Conservation (phyloP, 2,888 invertebrate species). For the Nomada hirtipes region DNA sequence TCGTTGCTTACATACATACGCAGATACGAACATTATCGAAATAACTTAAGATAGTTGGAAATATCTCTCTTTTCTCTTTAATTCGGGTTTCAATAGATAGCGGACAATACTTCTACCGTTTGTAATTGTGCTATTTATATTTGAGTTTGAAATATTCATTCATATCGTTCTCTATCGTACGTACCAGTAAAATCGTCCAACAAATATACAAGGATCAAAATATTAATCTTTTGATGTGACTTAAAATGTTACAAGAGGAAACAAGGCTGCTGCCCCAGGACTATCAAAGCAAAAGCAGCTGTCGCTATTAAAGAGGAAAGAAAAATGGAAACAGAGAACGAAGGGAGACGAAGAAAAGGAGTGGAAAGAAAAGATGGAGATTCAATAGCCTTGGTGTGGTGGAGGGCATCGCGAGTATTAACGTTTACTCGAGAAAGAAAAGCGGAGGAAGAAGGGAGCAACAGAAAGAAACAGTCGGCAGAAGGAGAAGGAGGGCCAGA, state of each 20-base stretch:
- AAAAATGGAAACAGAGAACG: slow-evolving; percentile 28
- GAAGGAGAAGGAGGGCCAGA: slow-evolving; percentile 20
- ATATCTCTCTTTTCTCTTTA: too few species aligned
- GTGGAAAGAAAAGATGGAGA: slow-evolving; percentile 5
- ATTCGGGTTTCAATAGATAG: too few species aligned
- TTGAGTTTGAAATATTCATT: too few species aligned
- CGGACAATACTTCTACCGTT: too few species aligned
- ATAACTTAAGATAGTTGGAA: too few species aligned
- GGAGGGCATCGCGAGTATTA: slow-evolving; percentile 17
- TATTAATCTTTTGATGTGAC: too few species aligned
- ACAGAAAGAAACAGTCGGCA: background rate
- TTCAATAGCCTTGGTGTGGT: slow-evolving; percentile 42
- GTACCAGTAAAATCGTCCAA: too few species aligned
- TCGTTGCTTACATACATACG: too few species aligned
- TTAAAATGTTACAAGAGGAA: background rate
- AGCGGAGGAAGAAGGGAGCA: background rate
- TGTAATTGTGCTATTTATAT: too few species aligned
- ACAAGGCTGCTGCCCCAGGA: background rate
- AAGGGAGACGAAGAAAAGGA: background rate
- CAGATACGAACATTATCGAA: too few species aligned
- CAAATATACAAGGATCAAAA: too few species aligned
- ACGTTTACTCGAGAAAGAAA: background rate
- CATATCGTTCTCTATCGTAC: too few species aligned
- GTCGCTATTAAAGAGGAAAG: background rate
- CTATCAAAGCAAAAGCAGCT: background rate